Evolutionary conservation across 2,888 invertebrate species (phyloP), one percentile per base, ranked within the genome.

Genomic region (Ctenicera cuprea): DNA sequence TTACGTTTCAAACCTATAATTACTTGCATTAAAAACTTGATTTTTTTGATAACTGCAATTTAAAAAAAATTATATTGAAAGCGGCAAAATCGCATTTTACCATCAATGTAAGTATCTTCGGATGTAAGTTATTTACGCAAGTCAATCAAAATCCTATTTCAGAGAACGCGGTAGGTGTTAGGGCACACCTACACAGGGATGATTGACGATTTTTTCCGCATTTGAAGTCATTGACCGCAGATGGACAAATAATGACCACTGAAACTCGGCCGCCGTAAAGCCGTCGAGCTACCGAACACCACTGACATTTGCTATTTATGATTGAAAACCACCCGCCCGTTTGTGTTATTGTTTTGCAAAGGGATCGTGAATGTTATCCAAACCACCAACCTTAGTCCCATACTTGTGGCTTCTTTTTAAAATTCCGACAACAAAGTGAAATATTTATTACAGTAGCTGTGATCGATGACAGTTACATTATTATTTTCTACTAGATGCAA

Each of bases 201-300:
- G 73, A 76, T 74, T 76, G 75, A 77, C 77, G 80, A 78, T 78
- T 77, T 77, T 74, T 74, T 75, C 65, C 66, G 75, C 54, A 74
- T 77, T 74, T 65, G 57, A 75, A 77, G 77, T 77, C 76, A 77
- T 50, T 76, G 77, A 78, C 78, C 79, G 77, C 74, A 77, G 79
- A 79, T 79, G 77, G 77, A 75, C 75, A 78, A 78, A 79, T 79
- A 79, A 79, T 79, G 73, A 76, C 76, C 76, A 77, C 59, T 62
- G 66, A 71, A 71, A 70, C 69, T 64, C 59, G 70, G 72, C 71
- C 75, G 66, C 76, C 45, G 73, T 64, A 68, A n/a, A 48, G 62
- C 33, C 50, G 62, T 45, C 68, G 63, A 76, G 76, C 77, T 77
- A 78, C 77, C 72, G 72, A 54, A 52, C 38, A 52, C 22, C 57